Conservation (phyloP, 2,888 invertebrate genomes). For the Mesochorus sp. region DNA sequence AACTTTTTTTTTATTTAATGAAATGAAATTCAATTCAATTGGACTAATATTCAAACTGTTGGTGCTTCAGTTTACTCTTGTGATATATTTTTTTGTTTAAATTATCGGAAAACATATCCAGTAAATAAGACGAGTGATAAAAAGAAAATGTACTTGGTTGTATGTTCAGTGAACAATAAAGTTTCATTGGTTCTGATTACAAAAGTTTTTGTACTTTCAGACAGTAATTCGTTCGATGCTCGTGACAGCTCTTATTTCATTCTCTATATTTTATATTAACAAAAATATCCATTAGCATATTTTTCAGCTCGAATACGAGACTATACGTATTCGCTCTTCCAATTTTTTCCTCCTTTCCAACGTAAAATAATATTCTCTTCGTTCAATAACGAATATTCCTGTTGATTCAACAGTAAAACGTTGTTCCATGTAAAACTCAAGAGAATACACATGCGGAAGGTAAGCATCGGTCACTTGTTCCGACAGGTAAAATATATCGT, state of each 20-base stretch:
- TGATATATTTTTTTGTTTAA: background rate
- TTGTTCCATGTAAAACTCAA: background rate
- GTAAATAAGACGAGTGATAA: too few relatives aligned
- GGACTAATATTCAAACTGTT: background rate
- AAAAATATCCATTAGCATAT: too few relatives aligned
- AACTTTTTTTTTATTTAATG: background rate
- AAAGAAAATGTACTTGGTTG: too few relatives aligned
- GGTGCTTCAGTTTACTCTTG: background rate
- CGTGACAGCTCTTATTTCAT: too few relatives aligned
- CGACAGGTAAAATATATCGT: background rate
- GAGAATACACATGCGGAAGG: background rate
- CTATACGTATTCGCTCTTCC: too few relatives aligned
- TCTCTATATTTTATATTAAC: too few relatives aligned
- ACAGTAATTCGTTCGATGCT: too few relatives aligned
- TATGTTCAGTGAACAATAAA: too few relatives aligned
- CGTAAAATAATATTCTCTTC: background rate
- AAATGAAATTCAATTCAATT: background rate
- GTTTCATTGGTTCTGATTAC: too few relatives aligned
- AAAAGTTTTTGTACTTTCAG: too few relatives aligned
- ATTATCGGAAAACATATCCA: background rate
- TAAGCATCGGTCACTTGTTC: slow-evolving; percentile 22
- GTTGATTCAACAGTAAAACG: background rate
- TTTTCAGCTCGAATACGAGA: too few relatives aligned
- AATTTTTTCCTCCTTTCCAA: too few relatives aligned
- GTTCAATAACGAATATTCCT: background rate